Evolutionary conservation across 2,888 invertebrate species (phyloP).

Genomic region (Amorpha juglandis): DNA sequence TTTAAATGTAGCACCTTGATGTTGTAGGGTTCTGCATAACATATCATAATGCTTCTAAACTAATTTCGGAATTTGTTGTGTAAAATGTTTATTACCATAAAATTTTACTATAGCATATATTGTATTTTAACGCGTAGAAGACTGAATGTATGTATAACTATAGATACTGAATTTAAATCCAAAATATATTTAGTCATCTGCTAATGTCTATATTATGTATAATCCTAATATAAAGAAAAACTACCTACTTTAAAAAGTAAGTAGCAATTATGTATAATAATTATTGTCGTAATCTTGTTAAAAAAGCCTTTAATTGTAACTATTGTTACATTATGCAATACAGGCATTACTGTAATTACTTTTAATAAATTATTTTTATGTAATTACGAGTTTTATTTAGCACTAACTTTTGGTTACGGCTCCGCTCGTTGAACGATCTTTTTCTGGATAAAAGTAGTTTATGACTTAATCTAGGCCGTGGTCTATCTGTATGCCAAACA

Average conservation of each 20-base stretch:
- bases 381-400: neutral
- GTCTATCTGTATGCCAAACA: no score
- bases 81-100: neutral
- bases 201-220: neutral
- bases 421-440: no score
- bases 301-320: constrained; percentile 9
- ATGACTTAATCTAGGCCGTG: no score
- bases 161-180: constrained; percentile 13
- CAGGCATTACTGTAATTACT: neutral
- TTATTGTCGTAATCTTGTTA: neutral
- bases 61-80: neutral
- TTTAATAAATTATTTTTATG: constrained; percentile 23
- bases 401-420: no score
- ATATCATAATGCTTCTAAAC: constrained; percentile 2
- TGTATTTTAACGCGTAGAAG: constrained; percentile 9
- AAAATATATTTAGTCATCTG: constrained; percentile 11
- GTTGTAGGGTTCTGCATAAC: constrained; percentile 12
- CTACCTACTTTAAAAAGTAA: constrained; percentile 2
- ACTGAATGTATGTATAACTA: constrained; percentile 20
- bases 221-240: neutral
- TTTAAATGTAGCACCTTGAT: neutral
- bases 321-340: constrained; percentile 9
- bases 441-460: no score
- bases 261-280: constrained; percentile 13
- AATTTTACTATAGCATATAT: constrained; percentile 12